These are phyloP conservation scores for Quadriops clusia DNA, from an alignment of 2,888 invertebrate genomes.

Conservation along the genomic window DNA sequence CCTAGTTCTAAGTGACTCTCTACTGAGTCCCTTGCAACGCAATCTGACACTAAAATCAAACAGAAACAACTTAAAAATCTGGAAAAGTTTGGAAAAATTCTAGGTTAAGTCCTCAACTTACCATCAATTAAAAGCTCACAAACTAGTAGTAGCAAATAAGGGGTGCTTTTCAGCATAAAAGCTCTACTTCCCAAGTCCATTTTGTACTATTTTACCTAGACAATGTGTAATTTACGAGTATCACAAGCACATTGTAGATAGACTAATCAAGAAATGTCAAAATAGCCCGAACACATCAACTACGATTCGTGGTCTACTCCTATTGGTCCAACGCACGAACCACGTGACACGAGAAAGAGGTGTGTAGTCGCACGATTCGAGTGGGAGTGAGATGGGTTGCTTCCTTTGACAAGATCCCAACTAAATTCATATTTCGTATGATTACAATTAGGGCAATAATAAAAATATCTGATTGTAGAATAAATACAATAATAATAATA, in stretches of 20 bases:
- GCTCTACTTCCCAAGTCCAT: constrained; percentile 38
- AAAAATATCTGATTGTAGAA: too few relatives aligned
- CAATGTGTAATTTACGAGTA: too few relatives aligned
- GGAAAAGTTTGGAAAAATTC: constrained; percentile 1
- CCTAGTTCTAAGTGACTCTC: constrained; percentile 91
- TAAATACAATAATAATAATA: too few relatives aligned
- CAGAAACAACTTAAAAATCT: constrained; percentile 9
- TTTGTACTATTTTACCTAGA: constrained; percentile 42
- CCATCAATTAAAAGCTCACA: constrained; percentile 59
- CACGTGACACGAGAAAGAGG: too few relatives aligned
- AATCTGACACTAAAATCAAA: constrained; percentile 50
- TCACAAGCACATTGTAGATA: constrained; percentile 7
- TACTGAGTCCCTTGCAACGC: constrained; percentile 64
- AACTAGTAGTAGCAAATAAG: constrained; percentile 54
- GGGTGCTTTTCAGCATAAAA: constrained; percentile 49
- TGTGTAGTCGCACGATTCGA: too few relatives aligned
- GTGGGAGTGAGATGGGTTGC: too few relatives aligned
- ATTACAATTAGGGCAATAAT: too few relatives aligned
- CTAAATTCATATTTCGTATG: constrained; percentile 2
- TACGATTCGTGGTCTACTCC: constrained; percentile 36
- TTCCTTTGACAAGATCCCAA: neutral
- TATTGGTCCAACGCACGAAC: constrained; percentile 40
- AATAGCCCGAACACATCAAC: constrained; percentile 20
- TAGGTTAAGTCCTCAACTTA: constrained; percentile 32
- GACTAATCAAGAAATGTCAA: constrained; percentile 15